Conservation (phyloP, 2,888 invertebrate species). For the Tetragnatha montana region DNA sequence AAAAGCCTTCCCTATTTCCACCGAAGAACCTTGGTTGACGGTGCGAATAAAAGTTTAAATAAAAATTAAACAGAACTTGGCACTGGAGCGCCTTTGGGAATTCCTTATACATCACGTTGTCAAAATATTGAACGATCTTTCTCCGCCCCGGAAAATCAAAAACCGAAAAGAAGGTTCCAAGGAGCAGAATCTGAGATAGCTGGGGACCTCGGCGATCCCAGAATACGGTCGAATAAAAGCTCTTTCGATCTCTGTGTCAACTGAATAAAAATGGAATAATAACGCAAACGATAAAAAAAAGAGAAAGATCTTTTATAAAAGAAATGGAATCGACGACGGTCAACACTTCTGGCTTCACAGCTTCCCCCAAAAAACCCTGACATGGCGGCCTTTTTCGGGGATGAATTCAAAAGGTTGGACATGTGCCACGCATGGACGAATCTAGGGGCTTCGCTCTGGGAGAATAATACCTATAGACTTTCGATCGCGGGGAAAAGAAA, state of each 20-base stretch:
- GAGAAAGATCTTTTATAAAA: background rate
- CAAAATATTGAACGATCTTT: slow-evolving; percentile 46
- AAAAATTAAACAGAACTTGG: background rate
- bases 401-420: slow-evolving; percentile 64
- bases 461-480: slow-evolving; percentile 29
- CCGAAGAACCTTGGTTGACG: too few relatives aligned
- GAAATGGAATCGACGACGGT: slow-evolving; percentile 18
- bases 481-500: slow-evolving; percentile 21
- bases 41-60: background rate
- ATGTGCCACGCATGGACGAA: slow-evolving; percentile 57
- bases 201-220: slow-evolving; percentile 28
- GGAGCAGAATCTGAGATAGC: background rate
- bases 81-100: background rate
- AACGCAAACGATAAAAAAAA: slow-evolving; percentile 17
- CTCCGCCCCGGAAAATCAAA: slow-evolving; percentile 26
- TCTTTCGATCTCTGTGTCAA: slow-evolving; percentile 37
- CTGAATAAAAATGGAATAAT: slow-evolving; percentile 20
- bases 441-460: background rate
- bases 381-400: slow-evolving; percentile 44
- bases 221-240: slow-evolving; percentile 46
- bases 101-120: slow-evolving; percentile 5
- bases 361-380: slow-evolving; percentile 41
- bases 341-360: slow-evolving; percentile 19
- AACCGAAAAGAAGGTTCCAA: background rate
- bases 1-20: too few relatives aligned